A percentile compares a stretch with the other conserved stretches of the same genome.
Conservation (phyloP, 2,888 invertebrate genomes). For the Drosophila multiciliata region DNA sequence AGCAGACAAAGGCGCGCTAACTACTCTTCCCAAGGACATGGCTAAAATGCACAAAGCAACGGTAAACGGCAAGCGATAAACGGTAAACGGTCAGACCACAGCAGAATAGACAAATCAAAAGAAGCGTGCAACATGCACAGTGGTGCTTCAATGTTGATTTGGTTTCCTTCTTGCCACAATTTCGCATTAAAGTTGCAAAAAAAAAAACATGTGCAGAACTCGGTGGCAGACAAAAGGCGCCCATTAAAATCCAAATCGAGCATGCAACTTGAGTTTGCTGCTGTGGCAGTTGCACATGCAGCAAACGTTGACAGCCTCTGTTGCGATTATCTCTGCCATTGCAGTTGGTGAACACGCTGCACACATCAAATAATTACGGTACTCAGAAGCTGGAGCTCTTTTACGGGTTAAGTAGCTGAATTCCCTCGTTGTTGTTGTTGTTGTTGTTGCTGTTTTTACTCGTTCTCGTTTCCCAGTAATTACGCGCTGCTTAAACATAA, state of each 20-base stretch:
- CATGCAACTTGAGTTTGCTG: conserved; percentile 34
- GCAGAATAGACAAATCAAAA: conserved; percentile 1
- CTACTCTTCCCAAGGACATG: conserved; percentile 60
- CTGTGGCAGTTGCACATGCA: conserved; percentile 18
- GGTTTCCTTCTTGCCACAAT: conserved; percentile 45
- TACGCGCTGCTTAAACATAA: conserved; percentile 66
- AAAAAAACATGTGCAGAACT: conserved; percentile 9
- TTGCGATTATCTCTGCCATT: conserved; percentile 10
- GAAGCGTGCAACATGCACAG: conserved; percentile 10
- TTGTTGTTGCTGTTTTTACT: conserved; percentile 2
- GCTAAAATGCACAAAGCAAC: conserved; percentile 45
- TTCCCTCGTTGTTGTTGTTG: conserved; percentile 1
- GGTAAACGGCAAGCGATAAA: neutral
- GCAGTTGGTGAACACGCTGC: conserved; percentile 8
- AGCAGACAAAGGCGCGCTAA: conserved; percentile 68
- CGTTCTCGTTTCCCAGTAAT: conserved; percentile 39
- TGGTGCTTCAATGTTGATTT: conserved; percentile 25
- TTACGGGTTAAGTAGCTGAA: conserved; percentile 20
- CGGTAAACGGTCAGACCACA: neutral
- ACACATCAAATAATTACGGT: conserved; percentile 45
- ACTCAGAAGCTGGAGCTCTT: conserved; percentile 15
- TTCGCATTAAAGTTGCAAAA: conserved; percentile 65
- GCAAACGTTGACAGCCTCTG: neutral
- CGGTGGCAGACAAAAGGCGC: conserved; percentile 20
- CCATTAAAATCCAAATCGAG: conserved; percentile 32